These are phyloP conservation scores for Trileptium ribeirensis DNA, from an alignment of 2,888 invertebrate species.

Conservation along the genomic window DNA sequence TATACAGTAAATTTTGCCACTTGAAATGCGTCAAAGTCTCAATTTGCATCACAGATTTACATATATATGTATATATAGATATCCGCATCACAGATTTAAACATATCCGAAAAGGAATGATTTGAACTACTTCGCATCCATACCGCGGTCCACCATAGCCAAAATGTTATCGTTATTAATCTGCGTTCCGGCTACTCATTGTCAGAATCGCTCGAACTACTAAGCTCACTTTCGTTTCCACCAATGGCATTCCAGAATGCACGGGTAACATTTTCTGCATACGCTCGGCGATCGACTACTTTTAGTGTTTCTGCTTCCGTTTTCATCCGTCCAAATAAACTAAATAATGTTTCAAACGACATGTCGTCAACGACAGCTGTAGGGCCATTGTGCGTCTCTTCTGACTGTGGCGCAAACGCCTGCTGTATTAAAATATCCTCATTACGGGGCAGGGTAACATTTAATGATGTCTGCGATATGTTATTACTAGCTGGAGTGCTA, in stretches of 20 bases:
- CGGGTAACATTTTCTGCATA: slow-evolving; percentile 64
- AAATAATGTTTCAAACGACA: slow-evolving; percentile 63
- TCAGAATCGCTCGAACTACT: slow-evolving; percentile 49
- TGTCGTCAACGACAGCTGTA: neutral
- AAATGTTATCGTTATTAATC: no score
- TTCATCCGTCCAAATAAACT: slow-evolving; percentile 64
- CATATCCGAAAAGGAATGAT: no score
- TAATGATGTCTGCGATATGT: no score
- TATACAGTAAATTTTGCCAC: no score
- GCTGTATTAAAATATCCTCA: neutral
- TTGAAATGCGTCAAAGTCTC: no score
- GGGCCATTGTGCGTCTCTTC: neutral
- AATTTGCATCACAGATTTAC: no score
- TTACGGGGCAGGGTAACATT: no score
- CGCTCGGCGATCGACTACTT: slow-evolving; percentile 62
- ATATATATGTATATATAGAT: no score
- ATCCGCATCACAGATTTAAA: no score
- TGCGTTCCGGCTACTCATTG: neutral
- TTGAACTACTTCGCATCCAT: no score
- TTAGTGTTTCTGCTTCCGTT: slow-evolving; percentile 61
- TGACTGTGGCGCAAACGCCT: neutral
- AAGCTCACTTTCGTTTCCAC: slow-evolving; percentile 64
- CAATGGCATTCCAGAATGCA: slow-evolving; percentile 68
- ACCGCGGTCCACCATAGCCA: no score
- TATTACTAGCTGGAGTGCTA: no score